Evolutionary conservation across 2,797 vertebrate species (phyloP).

Genomic region (Sebastes matsubarae): DNA sequence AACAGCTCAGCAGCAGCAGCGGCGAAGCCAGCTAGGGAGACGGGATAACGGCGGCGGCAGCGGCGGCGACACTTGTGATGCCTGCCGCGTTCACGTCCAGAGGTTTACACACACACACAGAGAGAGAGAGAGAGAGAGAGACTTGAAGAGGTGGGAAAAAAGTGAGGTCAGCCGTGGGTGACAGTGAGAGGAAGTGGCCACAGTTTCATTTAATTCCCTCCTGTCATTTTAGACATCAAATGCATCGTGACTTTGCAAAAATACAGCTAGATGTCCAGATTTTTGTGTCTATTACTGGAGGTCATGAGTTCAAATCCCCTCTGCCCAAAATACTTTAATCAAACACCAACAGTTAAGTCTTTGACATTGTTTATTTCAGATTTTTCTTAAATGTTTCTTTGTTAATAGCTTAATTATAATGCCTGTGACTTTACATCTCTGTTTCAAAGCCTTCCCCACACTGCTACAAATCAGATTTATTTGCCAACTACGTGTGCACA

Average conservation of each 20-base stretch:
- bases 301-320: background rate
- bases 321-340: background rate
- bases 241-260: background rate
- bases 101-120: slow-evolving; percentile 67
- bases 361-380: no score
- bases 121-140: slow-evolving; percentile 12
- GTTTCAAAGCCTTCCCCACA: no score
- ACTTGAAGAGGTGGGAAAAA: background rate
- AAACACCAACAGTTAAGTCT: background rate
- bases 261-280: background rate
- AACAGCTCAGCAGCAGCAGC: slow-evolving; percentile 87
- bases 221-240: slow-evolving; percentile 1
- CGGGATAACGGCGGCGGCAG: slow-evolving; percentile 77
- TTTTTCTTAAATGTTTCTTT: no score
- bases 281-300: background rate
- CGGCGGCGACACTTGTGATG: slow-evolving; percentile 61
- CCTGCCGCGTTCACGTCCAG: slow-evolving; percentile 70
- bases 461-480: no score
- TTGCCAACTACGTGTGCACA: no score
- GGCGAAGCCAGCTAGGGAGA: slow-evolving; percentile 83
- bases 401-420: no score
- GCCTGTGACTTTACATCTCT: no score
- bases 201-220: background rate
- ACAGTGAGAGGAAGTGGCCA: slow-evolving; percentile 3
- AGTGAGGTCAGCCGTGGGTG: slow-evolving; percentile 33